Evolutionary conservation across 2,888 invertebrate genomes (phyloP).

Genomic region (Drosophila hawaiiensis): DNA sequence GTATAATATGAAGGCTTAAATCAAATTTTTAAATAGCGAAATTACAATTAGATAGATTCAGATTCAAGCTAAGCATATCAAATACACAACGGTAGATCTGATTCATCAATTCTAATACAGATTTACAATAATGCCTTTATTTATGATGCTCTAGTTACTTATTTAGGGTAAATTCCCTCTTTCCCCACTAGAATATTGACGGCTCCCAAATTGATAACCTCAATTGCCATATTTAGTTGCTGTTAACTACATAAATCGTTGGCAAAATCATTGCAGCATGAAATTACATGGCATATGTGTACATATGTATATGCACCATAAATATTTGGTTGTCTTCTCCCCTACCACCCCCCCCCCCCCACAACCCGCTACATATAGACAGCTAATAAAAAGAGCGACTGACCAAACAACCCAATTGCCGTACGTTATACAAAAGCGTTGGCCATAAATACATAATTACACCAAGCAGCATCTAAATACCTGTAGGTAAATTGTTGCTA

Average conservation of each 20-base stretch:
- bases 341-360: background rate
- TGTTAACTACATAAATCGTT: slow-evolving; percentile 31
- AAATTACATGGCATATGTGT: slow-evolving; percentile 50
- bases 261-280: slow-evolving; percentile 71
- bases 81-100: background rate
- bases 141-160: background rate
- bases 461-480: slow-evolving; percentile 44
- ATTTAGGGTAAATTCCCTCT: background rate
- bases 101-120: background rate
- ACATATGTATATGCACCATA: slow-evolving; percentile 16
- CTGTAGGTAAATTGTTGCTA: slow-evolving; percentile 23
- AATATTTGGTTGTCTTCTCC: slow-evolving; percentile 8
- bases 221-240: slow-evolving; percentile 42
- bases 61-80: background rate
- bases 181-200: slow-evolving; percentile 29
- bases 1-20: no score
- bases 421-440: slow-evolving; percentile 73
- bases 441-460: slow-evolving; percentile 79
- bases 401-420: slow-evolving; percentile 83
- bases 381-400: slow-evolving; percentile 56
- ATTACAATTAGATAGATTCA: background rate
- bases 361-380: background rate
- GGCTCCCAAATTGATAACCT: slow-evolving; percentile 54
- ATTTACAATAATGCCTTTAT: background rate
- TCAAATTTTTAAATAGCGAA: background rate